Base-by-base conservation (phyloP, 2,797 vertebrate species). In the Tokudaia tokunoshimensis region DNA sequence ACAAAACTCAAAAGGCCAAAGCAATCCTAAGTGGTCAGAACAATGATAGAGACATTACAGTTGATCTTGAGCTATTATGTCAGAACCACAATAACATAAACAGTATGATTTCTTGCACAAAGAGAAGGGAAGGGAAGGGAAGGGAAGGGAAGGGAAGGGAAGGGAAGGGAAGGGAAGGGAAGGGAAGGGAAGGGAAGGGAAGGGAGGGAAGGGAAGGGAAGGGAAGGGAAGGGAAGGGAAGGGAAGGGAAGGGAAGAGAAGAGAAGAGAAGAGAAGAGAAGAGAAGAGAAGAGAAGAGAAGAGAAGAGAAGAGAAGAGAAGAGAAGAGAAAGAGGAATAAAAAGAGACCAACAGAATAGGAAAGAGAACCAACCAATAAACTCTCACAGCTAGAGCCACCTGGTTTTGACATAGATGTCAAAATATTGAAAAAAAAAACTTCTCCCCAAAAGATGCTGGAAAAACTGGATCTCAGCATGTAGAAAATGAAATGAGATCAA, bases 141-240 rank as follows among this genome's bases (percentile, higher is more conserved):
- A 8, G 0, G 24, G 26, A 3, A 11, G 20, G 8, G 24, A 22
- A 4, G 59, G 22, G 19, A 67, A 31, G 1, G 4, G 29, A 65
- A 29, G 61, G 2, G 61, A 61, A 3, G 24, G 8, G 61, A 61
- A 5, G 6, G 50, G 50, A 55, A 13, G 55, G 55, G 15, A 57
- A 1, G 4, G 52, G 10, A 24, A 22, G 7, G 22, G 3, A 61
- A 8, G 7, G 22, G 7, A 61, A 7, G 22, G 22, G 8, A 61
- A 7, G 8, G 22, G 8, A 61, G 59, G 22, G 8, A 3, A 9
- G 59, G 22, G 8, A 0, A 3, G 7, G 6, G 1, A 2, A 22
- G 6, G 2, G 4, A 7, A 22, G 9, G 7, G 8, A 3, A 3
- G 2, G 6, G 8, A 3, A 8, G 2, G 6, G 22, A 24, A 61